phyloP scores from a whole-genome alignment of 2,888 invertebrate genomes.

The Ceratothoa steindachneri region DNA sequence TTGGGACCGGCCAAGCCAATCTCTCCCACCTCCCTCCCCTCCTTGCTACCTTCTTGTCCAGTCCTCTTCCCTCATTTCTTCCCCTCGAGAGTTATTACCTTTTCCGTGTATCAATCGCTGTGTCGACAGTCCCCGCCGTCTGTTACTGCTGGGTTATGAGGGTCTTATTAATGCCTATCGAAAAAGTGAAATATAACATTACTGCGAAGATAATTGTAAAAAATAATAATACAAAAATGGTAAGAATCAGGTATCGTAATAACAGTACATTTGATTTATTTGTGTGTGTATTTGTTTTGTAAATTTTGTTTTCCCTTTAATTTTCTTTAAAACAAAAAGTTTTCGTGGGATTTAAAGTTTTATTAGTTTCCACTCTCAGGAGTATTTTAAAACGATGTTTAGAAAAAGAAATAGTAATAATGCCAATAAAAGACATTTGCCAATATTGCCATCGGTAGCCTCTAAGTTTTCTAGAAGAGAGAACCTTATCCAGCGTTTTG shows the following conservation, averaged over 20 bases:
- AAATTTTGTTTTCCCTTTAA: neutral
- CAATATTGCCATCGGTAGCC: neutral
- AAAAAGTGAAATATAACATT: too few relatives aligned
- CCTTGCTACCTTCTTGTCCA: neutral
- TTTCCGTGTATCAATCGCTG: too few relatives aligned
- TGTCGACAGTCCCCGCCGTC: neutral
- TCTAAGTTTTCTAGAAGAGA: neutral
- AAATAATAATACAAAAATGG: too few relatives aligned
- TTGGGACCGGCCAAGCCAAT: slow-evolving; percentile 13
- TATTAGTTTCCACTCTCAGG: neutral
- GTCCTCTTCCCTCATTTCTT: neutral
- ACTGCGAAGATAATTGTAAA: too few relatives aligned
- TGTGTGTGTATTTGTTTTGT: neutral
- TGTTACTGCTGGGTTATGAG: slow-evolving; percentile 8
- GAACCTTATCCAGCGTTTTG: neutral
- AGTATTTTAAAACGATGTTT: neutral
- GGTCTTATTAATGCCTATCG: slow-evolving; percentile 3
- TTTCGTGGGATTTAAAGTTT: neutral
- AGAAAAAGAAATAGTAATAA: neutral
- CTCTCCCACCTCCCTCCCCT: too few relatives aligned
- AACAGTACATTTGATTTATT: neutral
- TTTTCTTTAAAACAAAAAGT: too few relatives aligned
- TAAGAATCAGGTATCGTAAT: neutral
- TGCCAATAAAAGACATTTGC: neutral
- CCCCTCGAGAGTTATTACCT: neutral